Percentiles rank a stretch among this genome's conserved stretches.
phyloP scores from a whole-genome alignment of 2,888 invertebrate species.

The Spialia ferax region DNA sequence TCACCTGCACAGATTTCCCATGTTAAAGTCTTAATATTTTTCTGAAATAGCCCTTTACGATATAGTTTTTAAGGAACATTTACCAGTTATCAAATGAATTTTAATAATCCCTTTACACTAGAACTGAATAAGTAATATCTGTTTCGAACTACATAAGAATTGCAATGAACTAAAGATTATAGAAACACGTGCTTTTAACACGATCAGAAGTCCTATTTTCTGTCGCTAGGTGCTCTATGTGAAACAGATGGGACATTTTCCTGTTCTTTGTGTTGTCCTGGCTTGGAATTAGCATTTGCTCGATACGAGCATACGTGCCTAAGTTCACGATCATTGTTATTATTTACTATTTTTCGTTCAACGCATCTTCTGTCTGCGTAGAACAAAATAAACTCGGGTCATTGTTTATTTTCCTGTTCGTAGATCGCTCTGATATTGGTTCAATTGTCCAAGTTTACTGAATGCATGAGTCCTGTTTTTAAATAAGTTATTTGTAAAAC shows the following conservation, averaged over 20 bases:
- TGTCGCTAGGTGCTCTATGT: slow-evolving; percentile 51
- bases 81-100: not conserved
- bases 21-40: not conserved
- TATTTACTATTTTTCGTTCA: slow-evolving; percentile 69
- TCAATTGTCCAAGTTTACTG: slow-evolving; percentile 3
- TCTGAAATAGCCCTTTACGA: not conserved
- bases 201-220: slow-evolving; percentile 3
- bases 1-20: too few relatives aligned
- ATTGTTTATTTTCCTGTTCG: slow-evolving; percentile 43
- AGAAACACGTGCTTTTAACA: slow-evolving; percentile 1
- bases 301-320: slow-evolving; percentile 59
- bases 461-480: slow-evolving; percentile 9
- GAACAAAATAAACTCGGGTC: slow-evolving; percentile 41
- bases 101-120: not conserved
- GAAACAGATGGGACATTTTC: slow-evolving; percentile 63
- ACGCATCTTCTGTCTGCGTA: slow-evolving; percentile 43
- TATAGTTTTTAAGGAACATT: not conserved
- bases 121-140: not conserved
- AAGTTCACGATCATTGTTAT: slow-evolving; percentile 62
- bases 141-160: not conserved
- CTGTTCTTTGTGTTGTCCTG: slow-evolving; percentile 69
- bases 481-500: not conserved
- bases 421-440: slow-evolving; percentile 13
- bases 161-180: slow-evolving; percentile 4
- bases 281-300: slow-evolving; percentile 60